Conservation (phyloP, 2,113 vertebrate genomes). For the Lagopus muta region DNA sequence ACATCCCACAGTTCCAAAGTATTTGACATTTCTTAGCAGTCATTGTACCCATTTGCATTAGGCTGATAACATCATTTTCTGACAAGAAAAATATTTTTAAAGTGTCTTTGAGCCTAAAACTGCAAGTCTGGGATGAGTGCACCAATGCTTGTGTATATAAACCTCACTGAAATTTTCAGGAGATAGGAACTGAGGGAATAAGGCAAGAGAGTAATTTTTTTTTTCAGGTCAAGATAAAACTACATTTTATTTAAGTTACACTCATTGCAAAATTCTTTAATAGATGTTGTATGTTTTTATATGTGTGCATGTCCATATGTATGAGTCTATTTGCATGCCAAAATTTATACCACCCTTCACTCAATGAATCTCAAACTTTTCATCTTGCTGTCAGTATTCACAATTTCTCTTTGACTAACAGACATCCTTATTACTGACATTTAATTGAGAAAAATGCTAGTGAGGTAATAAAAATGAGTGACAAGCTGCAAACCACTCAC, state of each 20-base stretch:
- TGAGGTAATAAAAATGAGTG: not conserved
- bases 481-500: not conserved
- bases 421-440: not conserved
- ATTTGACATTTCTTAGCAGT: not conserved
- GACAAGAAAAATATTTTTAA: not conserved
- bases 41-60: accelerated
- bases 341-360: not conserved
- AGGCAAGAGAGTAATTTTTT: not conserved
- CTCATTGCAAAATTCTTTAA: not conserved
- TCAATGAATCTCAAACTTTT: not conserved
- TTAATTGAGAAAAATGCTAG: not conserved
- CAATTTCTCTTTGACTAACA: not conserved
- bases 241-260: not conserved
- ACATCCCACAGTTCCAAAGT: not conserved
- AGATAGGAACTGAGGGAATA: not conserved
- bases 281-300: not conserved
- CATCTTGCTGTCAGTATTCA: not conserved
- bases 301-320: not conserved
- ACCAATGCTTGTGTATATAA: not conserved
- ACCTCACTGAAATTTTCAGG: not conserved
- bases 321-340: not conserved
- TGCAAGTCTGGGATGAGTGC: accelerated
- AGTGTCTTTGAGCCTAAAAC: not conserved
- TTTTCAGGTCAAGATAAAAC: not conserved
- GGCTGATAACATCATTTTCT: not conserved